Evolutionary conservation across 2,113 vertebrate species (phyloP).

Genomic region (Calonectris borealis): DNA sequence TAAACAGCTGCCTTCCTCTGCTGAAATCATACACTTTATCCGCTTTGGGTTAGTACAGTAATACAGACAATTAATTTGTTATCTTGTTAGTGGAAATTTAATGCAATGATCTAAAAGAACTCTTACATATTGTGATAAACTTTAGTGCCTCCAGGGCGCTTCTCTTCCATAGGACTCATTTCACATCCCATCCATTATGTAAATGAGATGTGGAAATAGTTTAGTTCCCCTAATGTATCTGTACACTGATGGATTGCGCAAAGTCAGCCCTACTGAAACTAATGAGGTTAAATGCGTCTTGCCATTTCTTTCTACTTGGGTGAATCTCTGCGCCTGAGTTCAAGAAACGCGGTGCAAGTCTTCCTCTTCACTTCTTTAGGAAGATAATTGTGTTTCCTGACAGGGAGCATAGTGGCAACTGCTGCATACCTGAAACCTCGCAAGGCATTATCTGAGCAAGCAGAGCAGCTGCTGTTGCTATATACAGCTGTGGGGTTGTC

Average conservation of each 20-base stretch:
- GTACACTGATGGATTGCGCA: conserved; percentile 75
- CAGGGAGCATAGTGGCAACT: neutral
- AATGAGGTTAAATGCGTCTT: conserved; percentile 78
- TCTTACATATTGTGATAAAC: conserved; percentile 79
- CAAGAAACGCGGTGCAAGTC: neutral
- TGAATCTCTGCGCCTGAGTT: conserved; percentile 43
- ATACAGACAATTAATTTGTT: conserved; percentile 77
- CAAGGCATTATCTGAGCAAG: neutral
- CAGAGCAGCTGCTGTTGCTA: neutral
- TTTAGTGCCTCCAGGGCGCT: conserved; percentile 72
- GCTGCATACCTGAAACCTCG: neutral
- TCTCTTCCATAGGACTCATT: conserved; percentile 70
- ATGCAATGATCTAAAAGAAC: conserved; percentile 75
- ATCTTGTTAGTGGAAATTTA: conserved; percentile 81
- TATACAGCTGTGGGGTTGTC: neutral
- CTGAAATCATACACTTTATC: conserved; percentile 41
- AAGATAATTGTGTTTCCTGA: conserved; percentile 36
- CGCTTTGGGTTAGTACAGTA: conserved; percentile 65
- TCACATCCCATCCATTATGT: conserved; percentile 81
- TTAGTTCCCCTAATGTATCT: conserved; percentile 74
- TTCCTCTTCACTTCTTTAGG: neutral
- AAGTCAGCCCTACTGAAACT: conserved; percentile 72
- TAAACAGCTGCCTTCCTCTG: conserved; percentile 43
- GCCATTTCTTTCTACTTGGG: conserved; percentile 72
- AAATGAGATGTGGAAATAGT: conserved; percentile 82